Evolutionary conservation across 2,113 vertebrate genomes (phyloP), one percentile per base, ranked within the genome.

Genomic region (Etia nguti): DNA sequence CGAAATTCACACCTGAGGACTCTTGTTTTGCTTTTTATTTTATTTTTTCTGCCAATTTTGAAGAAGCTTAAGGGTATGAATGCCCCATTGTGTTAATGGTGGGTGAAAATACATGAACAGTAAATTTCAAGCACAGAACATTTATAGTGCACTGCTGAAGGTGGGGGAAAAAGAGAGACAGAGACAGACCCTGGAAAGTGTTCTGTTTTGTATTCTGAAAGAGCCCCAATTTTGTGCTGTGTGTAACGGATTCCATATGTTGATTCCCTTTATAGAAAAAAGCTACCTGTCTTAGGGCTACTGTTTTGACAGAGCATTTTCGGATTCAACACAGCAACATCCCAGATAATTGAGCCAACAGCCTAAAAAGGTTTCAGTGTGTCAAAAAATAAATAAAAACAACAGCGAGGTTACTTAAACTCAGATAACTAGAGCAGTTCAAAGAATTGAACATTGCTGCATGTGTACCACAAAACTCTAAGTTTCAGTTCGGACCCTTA

Each of bases 191-290:
- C 88, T 68, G 73, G 50, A 92, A 81, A 88, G 81, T 85, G 88
- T 65, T 86, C 87, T 81, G 81, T 91, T 84, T 86, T 90, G 62
- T 92, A 86, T 91, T 89, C 86, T 93, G 79, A 75, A 92, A 92
- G 88, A 91, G 90, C 60, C 62, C 59, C 84, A 88, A 92, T 94
- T 89, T 92, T 80, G 29, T 79, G 65, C 20, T 38, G 55, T 55
- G 50, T 24, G 22, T 86, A 90, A 95, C 52, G 29, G 83, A 79
- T 93, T 88, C 92, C 90, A 93, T 86, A 94, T 93, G 92, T 93
- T 88, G 87, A 88, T 88, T 60, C 88, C 24, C 54, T 88, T 90
- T 80, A 79, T 68, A 86, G 81, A 88, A 82, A 83, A 65, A 86
- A 80, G 36, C 81, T 89, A 70, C 85, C 80, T 46, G 57, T 85